A percentile compares a stretch with the other conserved stretches of the same genome.
Conservation (phyloP, 2,113 vertebrate genomes). For the Pelecanoides urinatrix region DNA sequence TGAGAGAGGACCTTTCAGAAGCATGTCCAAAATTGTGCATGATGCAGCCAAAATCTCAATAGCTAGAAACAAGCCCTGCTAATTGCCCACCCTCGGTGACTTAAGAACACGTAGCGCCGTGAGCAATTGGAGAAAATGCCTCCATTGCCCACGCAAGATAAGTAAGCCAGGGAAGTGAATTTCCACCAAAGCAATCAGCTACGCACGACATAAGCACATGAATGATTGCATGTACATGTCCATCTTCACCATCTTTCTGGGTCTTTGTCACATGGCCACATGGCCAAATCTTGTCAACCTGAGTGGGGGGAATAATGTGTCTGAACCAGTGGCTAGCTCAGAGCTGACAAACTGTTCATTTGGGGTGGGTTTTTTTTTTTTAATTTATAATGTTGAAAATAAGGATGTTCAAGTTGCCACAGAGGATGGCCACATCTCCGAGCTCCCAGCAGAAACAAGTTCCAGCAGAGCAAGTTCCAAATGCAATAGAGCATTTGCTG, state of each 20-base stretch:
- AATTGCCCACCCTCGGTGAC: background rate
- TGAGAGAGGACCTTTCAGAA: background rate
- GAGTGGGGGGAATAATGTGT: background rate
- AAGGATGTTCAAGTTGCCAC: background rate
- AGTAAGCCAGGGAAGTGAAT: background rate
- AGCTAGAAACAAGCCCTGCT: background rate
- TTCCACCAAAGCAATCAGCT: background rate
- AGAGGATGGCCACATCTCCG: background rate
- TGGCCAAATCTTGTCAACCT: background rate
- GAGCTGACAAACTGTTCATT: background rate
- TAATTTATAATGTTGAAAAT: background rate
- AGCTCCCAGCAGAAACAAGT: background rate
- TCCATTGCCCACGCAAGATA: background rate
- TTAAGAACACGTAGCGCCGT: background rate
- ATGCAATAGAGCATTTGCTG: background rate
- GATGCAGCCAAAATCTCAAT: background rate
- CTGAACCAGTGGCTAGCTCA: background rate
- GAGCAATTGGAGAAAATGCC: background rate
- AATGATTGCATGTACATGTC: background rate
- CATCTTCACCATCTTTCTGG: background rate
- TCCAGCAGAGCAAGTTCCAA: background rate
- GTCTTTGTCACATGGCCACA: background rate
- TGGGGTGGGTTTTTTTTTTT: background rate
- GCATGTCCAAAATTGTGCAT: background rate
- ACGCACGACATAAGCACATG: no score